Base-by-base conservation (phyloP, 2,797 vertebrate genomes). In the Argyrosomus regius region DNA sequence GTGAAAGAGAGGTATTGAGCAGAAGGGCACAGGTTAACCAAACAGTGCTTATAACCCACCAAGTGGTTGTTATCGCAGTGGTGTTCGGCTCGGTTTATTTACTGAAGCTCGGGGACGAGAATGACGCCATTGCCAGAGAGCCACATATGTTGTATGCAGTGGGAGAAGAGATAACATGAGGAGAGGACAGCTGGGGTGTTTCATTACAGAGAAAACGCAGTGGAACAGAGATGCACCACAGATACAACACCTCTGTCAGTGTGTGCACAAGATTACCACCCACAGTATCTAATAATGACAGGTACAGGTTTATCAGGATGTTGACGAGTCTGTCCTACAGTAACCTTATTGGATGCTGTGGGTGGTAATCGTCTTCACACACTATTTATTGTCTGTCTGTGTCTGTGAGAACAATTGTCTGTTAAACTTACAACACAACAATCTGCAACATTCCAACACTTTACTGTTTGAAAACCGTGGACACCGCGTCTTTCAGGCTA, bases 151-250 rank as follows among this genome's bases (percentile, higher is more conserved):
- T 54, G 49, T 22, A 54, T 22, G 60, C 6, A 10, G 31, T 3
- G 31, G 56, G 48, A 62, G 52, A 62, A 61, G 52, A 61, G 61
- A 79, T 64, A 84, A 78, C 59, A 77, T 43, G 46, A 79, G 52
- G 78, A 56, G 68, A 52, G n/a, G 74, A 73, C 80, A 75, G 85
- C 74, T 35, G 72, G 80, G 53, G 75, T 74, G 83, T 82, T 87
- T 88, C 83, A 86, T 84, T 84, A 80, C 5, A 63, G 65, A 45
- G 62, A 41, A 72, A 66, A 35, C 31, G 14, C 46, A 43, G 69
- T 3, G 61, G 56, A 62, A 70, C 35, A 12, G 16, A 39, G 52
- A 75, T 45, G 45, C 41, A 9, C 22, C 22, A 11, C 56, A 58
- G 43, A 86, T 66, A 54, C 8, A 53, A 73, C 45, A 77, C 54